Base-by-base conservation (phyloP, 2,888 invertebrate genomes). In the Lepidochrysops patricia region DNA sequence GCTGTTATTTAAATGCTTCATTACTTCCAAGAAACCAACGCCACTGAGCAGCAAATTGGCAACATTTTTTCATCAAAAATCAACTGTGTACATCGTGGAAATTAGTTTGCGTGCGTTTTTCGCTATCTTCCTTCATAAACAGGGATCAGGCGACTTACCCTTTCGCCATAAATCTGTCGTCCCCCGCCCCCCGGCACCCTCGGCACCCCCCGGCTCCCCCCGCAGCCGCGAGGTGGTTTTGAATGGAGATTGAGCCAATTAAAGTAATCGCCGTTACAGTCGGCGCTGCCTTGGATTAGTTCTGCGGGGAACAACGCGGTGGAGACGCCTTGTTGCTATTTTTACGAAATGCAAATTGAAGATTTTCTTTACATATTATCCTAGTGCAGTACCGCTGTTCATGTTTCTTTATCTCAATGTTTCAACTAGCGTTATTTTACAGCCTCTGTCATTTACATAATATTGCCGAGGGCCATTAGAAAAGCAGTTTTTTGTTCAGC, bases 191-290 rank as follows among this genome's bases (percentile, higher is more conserved):
- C 32, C 19, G 9, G 12, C 19, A 7, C 32, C 32, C 49, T 7
- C 43, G 6, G 19, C 13, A 5, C 5, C 48, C 48, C 48, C 19
- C 48, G 13, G 19, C 5, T n/a, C 66, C 61, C 57, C 63, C 63
- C 63, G 68, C 67, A 69, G 65, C 79, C 77, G 74, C 82, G 85
- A 86, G 87, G 88, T 84, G 89, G 89, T 89, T 89, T 90, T 90
- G 90, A 90, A 90, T 90, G 89, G 90, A 91, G 91, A 90, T 90
- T 91, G 90, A 90, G 91, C 91, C 91, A 92, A 92, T 92, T 91
- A 92, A 91, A 91, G 91, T 91, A 92, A 91, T 92, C 91, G 90
- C 91, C 90, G 90, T 90, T 91, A 91, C 91, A 91, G 91, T 91
- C 90, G 91, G 91, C 91, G 91, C 90, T 91, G 92, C 91, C 91